Evolutionary conservation across 2,797 vertebrate genomes (phyloP), one percentile per base, ranked within the genome.

Genomic region (Myripristis murdjan): DNA sequence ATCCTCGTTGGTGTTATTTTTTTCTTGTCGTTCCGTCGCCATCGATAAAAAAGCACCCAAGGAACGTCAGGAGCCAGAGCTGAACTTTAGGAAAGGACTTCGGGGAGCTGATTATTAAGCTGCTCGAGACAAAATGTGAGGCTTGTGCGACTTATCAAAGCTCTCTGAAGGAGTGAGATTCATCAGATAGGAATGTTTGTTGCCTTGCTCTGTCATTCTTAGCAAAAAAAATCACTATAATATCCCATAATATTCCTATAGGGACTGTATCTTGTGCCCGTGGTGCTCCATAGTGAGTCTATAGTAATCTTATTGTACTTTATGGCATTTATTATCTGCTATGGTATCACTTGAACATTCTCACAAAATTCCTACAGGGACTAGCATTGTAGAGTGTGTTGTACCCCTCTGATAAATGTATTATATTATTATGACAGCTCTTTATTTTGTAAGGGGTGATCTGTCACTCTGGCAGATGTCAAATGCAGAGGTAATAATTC

Each of bases 391-490:
- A 47, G 31, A 51, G 24, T 44, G 39, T 35, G 22, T 10, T 39
- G n/a, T 14, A 48, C 8, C 16, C 26, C 37, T 44, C 37, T 60
- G 52, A 10, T 33, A 24, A 23, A 43, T 6, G 33, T 33, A 33
- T 11, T 37, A 11, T 11, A 24, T 23, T 23, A 1, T 24, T 24
- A n/a, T n/a, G 46, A n/a, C 16, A 39, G 14, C 5, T 43, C 41
- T 5, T 43, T 43, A n/a, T 18, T 49, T 20, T 28, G 1, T 33
- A 39, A 31, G 2, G 43, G 31, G 23, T 44, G 28, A 47, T 66
- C 20, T 57, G 22, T 54, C 18, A 48, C 39, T 37, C 33, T 33
- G 56, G 43, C 61, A 55, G 28, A 53, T 61, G 55, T 65, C 56
- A 44, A 23, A 9, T 3, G 14, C 15, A 16, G 47, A 59, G 20